phyloP scores from a whole-genome alignment of 2,113 vertebrate species.

The Felis catus region DNA sequence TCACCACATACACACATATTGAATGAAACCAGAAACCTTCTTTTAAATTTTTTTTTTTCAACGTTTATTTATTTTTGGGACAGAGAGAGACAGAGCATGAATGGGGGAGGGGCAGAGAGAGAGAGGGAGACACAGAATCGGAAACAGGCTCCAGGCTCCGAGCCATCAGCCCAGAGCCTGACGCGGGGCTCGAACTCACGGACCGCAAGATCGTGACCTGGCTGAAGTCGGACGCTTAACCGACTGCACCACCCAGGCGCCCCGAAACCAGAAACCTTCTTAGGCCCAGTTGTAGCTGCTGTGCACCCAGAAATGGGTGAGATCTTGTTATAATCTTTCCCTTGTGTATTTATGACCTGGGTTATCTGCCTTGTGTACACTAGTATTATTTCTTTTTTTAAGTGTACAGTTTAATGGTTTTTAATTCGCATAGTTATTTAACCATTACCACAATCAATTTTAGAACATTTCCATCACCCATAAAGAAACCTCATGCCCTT shows the following conservation, averaged over 20 bases:
- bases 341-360: neutral
- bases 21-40: neutral
- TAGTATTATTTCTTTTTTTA: neutral
- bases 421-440: slow-evolving; percentile 12
- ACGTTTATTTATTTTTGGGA: too few relatives aligned
- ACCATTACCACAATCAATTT: neutral
- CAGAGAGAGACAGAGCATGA: too few relatives aligned
- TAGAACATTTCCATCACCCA: slow-evolving; percentile 4
- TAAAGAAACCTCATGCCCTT: neutral
- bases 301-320: neutral
- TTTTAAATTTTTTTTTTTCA: neutral
- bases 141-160: too few relatives aligned
- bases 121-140: too few relatives aligned
- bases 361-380: neutral
- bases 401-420: neutral
- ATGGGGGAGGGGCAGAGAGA: too few relatives aligned
- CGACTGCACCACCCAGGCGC: too few relatives aligned
- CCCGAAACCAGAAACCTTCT: neutral
- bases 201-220: too few relatives aligned
- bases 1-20: neutral
- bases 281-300: neutral
- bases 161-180: too few relatives aligned
- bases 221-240: too few relatives aligned
- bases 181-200: too few relatives aligned
- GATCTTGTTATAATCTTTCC: neutral